A percentile compares a stretch with the other conserved stretches of the same genome.
Conservation (phyloP, 2,797 vertebrate genomes). For the Melopsittacus undulatus region DNA sequence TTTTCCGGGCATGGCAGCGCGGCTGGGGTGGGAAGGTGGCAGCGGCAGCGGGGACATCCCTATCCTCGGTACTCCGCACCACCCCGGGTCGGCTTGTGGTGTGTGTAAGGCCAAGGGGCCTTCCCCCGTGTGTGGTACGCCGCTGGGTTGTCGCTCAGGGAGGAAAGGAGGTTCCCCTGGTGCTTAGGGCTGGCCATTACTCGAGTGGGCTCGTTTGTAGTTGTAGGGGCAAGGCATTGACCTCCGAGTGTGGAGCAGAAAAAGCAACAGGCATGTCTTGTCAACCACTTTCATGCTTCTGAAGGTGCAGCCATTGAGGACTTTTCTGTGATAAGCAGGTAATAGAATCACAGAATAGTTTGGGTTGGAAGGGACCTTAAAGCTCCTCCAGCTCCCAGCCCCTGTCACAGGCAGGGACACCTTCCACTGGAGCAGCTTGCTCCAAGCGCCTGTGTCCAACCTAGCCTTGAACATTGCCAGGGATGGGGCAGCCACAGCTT, state of each 20-base stretch:
- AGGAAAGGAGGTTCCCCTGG: no score
- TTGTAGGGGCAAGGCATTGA: background rate
- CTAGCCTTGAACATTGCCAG: background rate
- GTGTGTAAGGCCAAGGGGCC: fast-evolving
- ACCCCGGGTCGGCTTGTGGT: fast-evolving
- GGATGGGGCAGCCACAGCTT: background rate
- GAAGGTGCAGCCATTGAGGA: background rate
- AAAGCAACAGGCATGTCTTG: background rate
- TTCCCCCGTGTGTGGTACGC: background rate
- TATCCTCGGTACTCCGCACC: background rate
- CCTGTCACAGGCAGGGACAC: background rate
- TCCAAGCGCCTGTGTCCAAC: background rate
- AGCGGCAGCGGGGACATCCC: background rate
- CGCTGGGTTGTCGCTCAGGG: fast-evolving
- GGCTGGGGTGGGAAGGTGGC: background rate
- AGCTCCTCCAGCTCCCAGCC: background rate
- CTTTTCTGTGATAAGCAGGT: background rate
- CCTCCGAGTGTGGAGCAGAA: background rate
- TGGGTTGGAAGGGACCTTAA: background rate
- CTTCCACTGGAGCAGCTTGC: background rate
- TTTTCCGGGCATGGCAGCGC: slow-evolving; percentile 21
- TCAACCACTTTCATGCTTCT: fast-evolving
- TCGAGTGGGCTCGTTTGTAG: background rate
- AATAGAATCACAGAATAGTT: background rate
- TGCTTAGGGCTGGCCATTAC: fast-evolving